Evolutionary conservation across 2,113 vertebrate species (phyloP), one percentile per base, ranked within the genome.

Genomic region (Felis catus): DNA sequence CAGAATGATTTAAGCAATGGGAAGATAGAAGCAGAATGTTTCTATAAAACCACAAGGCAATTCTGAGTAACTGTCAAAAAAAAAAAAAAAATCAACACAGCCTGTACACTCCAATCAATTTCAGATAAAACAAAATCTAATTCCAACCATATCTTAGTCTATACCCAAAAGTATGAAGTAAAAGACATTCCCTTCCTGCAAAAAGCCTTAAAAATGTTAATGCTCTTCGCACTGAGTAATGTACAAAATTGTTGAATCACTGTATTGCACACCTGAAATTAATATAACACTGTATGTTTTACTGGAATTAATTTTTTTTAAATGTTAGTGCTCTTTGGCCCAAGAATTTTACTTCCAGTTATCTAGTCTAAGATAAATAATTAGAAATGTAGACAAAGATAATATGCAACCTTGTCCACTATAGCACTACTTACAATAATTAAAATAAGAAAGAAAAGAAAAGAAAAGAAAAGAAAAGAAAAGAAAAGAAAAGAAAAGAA

Each of bases 61-160:
- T 82, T 39, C n/a, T 74, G 29, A 95, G 45, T 55, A 81, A 29
- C 29, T 36, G 73, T 29, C 51, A 55, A 55, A 55, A 55, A 29
- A 83, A 66, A 83, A 66, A 76, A 45, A 65, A 25, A 80, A 31
- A 25, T 82, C 39, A 45, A 91, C 83, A 51, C 5, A 68, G 76
- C 7, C 39, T 78, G 13, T 65, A 53, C 29, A 68, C 13, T 41
- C 29, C 81, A 85, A 86, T 33, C 33, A 93, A 71, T 63, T 39
- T 76, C 71, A 81, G 81, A 53, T 74, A 74, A 94, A 91, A 84
- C 16, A 84, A 73, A 95, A 91, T 85, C 31, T 95, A 91, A 85
- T 51, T 61, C 36, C 48, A 84, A 70, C 15, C 53, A 27, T 51
- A 14, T 83, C 33, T 88, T 51, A 74, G 82, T 45, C 61, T 78